Evolutionary conservation across 2,888 invertebrate genomes (phyloP).

Genomic region (Dyspetes luteomarginatus): DNA sequence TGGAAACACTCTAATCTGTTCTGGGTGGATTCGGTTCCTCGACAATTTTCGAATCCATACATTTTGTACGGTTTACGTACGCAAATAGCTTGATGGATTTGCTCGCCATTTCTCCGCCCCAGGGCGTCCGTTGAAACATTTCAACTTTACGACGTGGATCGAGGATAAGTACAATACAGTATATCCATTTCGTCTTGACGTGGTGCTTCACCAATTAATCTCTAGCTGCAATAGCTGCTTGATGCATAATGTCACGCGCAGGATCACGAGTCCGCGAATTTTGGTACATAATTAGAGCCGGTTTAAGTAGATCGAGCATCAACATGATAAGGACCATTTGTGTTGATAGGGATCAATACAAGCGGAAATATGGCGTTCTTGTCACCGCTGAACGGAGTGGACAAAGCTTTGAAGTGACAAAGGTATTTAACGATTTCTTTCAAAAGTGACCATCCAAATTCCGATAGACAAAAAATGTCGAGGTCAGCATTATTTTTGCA

Average conservation of each 20-base stretch:
- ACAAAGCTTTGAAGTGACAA: slow-evolving; percentile 39
- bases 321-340: too few relatives aligned
- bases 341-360: slow-evolving; percentile 44
- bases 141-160: slow-evolving; percentile 50
- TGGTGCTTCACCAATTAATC: slow-evolving; percentile 50
- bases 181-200: slow-evolving; percentile 30
- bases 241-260: not conserved
- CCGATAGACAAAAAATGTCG: not conserved
- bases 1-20: too few relatives aligned
- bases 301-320: slow-evolving; percentile 29
- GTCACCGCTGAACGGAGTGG: slow-evolving; percentile 33
- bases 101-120: slow-evolving; percentile 37
- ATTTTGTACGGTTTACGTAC: slow-evolving; percentile 2
- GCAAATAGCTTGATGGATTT: slow-evolving; percentile 6
- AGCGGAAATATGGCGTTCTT: slow-evolving; percentile 48
- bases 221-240: slow-evolving; percentile 21
- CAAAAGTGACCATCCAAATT: slow-evolving; percentile 41
- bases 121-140: slow-evolving; percentile 38
- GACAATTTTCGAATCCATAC: not conserved
- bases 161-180: slow-evolving; percentile 35
- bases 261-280: not conserved
- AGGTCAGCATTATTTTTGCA: slow-evolving; percentile 12
- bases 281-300: not conserved
- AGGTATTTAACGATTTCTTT: slow-evolving; percentile 28
- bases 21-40: not conserved